Evolutionary conservation across 2,113 vertebrate species (phyloP).

Genomic region (Pollachius pollachius): DNA sequence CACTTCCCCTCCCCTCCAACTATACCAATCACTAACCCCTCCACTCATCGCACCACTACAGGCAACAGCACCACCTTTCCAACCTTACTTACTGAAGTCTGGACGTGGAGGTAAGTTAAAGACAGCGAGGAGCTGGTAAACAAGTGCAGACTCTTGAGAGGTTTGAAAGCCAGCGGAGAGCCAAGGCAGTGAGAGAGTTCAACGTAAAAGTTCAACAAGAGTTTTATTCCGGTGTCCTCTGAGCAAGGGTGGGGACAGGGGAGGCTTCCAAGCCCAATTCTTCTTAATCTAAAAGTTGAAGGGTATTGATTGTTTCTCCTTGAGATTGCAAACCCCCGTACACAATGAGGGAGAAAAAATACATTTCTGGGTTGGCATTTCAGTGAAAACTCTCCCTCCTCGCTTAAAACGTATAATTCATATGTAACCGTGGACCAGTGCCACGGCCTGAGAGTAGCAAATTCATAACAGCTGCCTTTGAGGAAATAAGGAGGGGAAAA

Average conservation of each 20-base stretch:
- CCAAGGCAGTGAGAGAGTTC: conserved; percentile 26
- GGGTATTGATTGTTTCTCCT: conserved; percentile 41
- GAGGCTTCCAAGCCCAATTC: conserved; percentile 36
- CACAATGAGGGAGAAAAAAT: conserved; percentile 23
- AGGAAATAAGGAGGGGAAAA: conserved; percentile 8
- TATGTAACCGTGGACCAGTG: conserved; percentile 19
- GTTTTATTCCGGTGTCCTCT: not conserved
- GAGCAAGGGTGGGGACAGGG: not conserved
- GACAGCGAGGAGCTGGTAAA: not conserved
- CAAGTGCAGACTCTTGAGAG: not conserved
- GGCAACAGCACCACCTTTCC: not conserved
- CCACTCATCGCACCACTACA: too few relatives aligned
- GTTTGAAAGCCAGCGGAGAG: not conserved
- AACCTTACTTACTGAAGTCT: not conserved
- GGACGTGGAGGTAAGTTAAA: not conserved
- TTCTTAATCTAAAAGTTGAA: conserved; percentile 50
- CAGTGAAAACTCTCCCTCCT: conserved; percentile 16
- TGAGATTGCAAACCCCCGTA: conserved; percentile 34
- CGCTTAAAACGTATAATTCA: conserved; percentile 48
- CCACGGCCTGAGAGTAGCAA: conserved; percentile 4
- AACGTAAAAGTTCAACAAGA: conserved; percentile 21
- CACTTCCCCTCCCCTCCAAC: too few relatives aligned
- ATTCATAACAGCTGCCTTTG: conserved; percentile 19
- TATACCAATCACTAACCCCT: too few relatives aligned
- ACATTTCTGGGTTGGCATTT: conserved; percentile 23